Evolutionary conservation across 1,140 invertebrate genomes (phyloP).

Genomic region (Panulirus ornatus): DNA sequence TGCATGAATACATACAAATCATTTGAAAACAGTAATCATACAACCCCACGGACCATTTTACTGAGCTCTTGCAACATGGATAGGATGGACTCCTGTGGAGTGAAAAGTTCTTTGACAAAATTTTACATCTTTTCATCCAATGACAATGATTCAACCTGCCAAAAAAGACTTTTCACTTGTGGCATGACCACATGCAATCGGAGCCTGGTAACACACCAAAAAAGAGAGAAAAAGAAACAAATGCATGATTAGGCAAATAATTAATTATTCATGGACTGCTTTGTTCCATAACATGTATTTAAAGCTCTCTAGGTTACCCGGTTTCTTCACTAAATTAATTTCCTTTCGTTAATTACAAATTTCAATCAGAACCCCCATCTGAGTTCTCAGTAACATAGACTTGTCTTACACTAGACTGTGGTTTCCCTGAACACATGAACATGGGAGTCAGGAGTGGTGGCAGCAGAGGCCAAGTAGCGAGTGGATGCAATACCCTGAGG

Average conservation of each 20-base stretch:
- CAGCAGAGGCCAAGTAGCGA: constrained; percentile 48
- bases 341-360: background rate
- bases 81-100: too few relatives aligned
- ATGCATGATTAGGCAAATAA: background rate
- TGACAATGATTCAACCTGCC: too few relatives aligned
- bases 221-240: background rate
- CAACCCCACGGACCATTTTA: too few relatives aligned
- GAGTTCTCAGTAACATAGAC: background rate
- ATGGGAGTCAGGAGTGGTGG: constrained; percentile 46
- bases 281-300: background rate
- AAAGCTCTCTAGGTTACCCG: background rate
- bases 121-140: background rate
- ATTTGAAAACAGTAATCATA: too few relatives aligned
- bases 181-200: too few relatives aligned
- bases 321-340: background rate
- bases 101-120: too few relatives aligned
- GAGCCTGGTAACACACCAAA: too few relatives aligned
- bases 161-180: too few relatives aligned
- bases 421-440: constrained; percentile 60
- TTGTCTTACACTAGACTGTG: constrained; percentile 43
- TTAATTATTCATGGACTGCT: background rate
- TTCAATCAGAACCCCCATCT: background rate
- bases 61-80: too few relatives aligned
- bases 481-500: constrained; percentile 47
- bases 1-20: too few relatives aligned